These are phyloP conservation scores for Oreochromis aureus DNA, from an alignment of 2,113 vertebrate genomes.

Conservation along the genomic window DNA sequence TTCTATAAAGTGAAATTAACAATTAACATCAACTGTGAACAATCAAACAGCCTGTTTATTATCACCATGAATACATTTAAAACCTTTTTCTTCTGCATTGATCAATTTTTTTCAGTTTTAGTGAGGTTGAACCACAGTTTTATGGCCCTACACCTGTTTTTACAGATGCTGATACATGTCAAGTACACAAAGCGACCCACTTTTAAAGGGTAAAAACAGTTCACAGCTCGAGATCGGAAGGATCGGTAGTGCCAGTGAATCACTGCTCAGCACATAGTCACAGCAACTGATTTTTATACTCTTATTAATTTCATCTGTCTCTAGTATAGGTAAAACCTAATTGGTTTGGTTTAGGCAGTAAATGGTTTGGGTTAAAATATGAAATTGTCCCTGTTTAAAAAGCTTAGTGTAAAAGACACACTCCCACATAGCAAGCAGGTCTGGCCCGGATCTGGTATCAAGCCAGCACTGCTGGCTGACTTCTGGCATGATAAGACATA, in stretches of 20 bases:
- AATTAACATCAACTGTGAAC: not conserved
- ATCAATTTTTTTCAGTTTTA: not conserved
- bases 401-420: not conserved
- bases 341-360: not conserved
- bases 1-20: not conserved
- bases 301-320: not conserved
- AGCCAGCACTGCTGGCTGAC: too few relatives aligned
- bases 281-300: not conserved
- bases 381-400: not conserved
- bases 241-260: not conserved
- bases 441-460: too few relatives aligned
- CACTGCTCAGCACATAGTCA: not conserved
- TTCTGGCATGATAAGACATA: too few relatives aligned
- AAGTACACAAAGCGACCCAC: not conserved
- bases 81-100: not conserved
- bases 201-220: not conserved
- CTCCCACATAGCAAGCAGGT: too few relatives aligned
- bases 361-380: not conserved
- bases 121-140: not conserved
- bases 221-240: not conserved
- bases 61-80: not conserved
- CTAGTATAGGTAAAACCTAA: not conserved
- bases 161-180: rapidly evolving
- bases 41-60: not conserved
- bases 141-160: not conserved